A percentile compares a stretch with the other conserved stretches of the same genome.
These are phyloP conservation scores for Drosophila setifemur DNA, from an alignment of 1,140 invertebrate species.

Conservation along the genomic window DNA sequence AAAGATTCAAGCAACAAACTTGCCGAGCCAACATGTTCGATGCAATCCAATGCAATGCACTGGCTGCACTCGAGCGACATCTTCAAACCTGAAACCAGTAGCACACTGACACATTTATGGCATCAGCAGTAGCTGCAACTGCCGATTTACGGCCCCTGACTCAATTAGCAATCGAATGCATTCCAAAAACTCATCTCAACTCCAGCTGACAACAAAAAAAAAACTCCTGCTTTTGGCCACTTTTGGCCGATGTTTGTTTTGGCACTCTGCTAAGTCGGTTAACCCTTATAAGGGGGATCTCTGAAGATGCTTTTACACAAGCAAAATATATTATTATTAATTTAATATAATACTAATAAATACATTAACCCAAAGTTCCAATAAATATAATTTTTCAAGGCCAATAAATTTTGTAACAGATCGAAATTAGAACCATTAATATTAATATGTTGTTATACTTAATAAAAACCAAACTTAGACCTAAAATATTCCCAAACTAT, in stretches of 20 bases:
- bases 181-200: slow-evolving; percentile 16
- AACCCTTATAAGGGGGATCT: too few relatives aligned
- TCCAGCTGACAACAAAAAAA: background rate
- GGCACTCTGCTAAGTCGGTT: background rate
- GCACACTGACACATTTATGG: slow-evolving; percentile 64
- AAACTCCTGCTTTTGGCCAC: background rate
- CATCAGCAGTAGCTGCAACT: slow-evolving; percentile 13
- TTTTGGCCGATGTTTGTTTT: background rate
- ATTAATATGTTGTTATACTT: too few relatives aligned
- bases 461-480: too few relatives aligned
- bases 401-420: too few relatives aligned
- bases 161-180: slow-evolving; percentile 63
- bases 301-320: too few relatives aligned
- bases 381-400: too few relatives aligned
- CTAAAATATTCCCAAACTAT: too few relatives aligned
- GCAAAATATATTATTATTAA: too few relatives aligned
- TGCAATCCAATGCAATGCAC: too few relatives aligned
- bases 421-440: too few relatives aligned
- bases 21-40: slow-evolving; percentile 42
- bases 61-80: slow-evolving; percentile 28
- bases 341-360: too few relatives aligned
- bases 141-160: slow-evolving; percentile 34
- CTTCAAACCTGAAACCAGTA: slow-evolving; percentile 32
- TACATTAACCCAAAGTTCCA: too few relatives aligned
- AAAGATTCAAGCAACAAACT: slow-evolving; percentile 70